Evolutionary conservation across 2,797 vertebrate genomes (phyloP).

Genomic region (Mormyrops boulengeri): DNA sequence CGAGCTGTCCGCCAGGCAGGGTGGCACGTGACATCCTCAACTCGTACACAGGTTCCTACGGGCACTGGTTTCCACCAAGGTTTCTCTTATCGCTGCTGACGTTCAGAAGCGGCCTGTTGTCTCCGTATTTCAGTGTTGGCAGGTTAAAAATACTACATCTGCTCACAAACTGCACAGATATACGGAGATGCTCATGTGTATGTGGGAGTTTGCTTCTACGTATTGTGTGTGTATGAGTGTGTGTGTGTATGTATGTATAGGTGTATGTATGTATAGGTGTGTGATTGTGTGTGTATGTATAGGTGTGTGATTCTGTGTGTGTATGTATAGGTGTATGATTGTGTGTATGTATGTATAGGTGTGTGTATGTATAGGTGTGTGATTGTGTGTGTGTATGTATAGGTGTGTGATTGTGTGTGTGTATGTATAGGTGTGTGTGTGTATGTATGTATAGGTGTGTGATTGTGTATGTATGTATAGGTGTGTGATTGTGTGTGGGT

Average conservation of each 20-base stretch:
- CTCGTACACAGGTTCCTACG: background rate
- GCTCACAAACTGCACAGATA: background rate
- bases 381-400: too few species aligned
- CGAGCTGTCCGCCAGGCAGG: background rate
- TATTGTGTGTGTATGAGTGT: background rate
- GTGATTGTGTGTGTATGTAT: too few species aligned
- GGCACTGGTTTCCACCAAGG: background rate
- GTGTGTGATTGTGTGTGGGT: too few species aligned
- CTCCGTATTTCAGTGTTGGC: background rate
- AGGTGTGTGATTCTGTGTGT: too few species aligned
- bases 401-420: too few species aligned
- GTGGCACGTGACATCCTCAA: background rate
- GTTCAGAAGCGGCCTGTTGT: background rate
- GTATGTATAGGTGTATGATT: too few species aligned
- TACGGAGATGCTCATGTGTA: background rate
- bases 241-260: background rate
- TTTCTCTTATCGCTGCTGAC: background rate
- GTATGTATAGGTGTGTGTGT: too few species aligned
- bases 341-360: too few species aligned
- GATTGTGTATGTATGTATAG: too few species aligned
- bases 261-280: background rate
- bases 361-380: too few species aligned
- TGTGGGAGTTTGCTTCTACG: background rate
- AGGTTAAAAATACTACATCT: background rate
- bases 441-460: too few species aligned